A percentile compares a stretch with the other conserved stretches of the same genome.
These are phyloP conservation scores for Linurgus olivaceus DNA, from an alignment of 2,797 vertebrate genomes.

Conservation along the genomic window DNA sequence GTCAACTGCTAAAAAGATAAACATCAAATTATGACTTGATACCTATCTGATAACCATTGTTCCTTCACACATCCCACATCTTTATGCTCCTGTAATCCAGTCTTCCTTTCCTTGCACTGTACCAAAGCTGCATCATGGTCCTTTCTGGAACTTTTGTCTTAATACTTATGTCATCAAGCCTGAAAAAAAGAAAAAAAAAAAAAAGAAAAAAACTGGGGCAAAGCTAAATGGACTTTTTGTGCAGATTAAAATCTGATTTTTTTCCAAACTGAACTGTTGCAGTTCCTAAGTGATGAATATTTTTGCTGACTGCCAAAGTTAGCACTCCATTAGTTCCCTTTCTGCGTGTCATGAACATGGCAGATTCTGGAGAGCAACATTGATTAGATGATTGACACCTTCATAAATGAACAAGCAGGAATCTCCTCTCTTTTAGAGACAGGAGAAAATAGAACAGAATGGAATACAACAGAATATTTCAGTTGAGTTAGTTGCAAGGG, in stretches of 20 bases:
- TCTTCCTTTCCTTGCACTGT: not conserved
- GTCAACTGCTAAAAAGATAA: not conserved
- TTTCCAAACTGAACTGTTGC: not conserved
- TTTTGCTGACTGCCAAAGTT: not conserved
- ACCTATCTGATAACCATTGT: not conserved
- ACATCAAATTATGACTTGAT: not conserved
- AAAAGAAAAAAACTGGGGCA: too few species aligned
- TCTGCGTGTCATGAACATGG: fast-evolving
- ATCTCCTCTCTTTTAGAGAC: not conserved
- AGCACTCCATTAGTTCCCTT: not conserved
- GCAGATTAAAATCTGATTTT: not conserved
- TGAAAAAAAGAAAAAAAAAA: too few species aligned
- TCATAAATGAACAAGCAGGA: not conserved
- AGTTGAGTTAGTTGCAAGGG: not conserved
- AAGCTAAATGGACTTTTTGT: not conserved
- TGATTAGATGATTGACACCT: not conserved
- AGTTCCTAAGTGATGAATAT: not conserved
- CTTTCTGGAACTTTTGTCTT: not conserved
- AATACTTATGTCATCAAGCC: not conserved
- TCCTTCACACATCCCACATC: not conserved
- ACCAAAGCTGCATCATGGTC: not conserved
- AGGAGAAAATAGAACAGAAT: not conserved
- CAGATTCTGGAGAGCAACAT: not conserved
- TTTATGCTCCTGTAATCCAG: not conserved
- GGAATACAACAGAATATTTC: not conserved